A percentile compares a stretch with the other conserved stretches of the same genome.
These are phyloP conservation scores for Medauroidea extradentata DNA, from an alignment of 1,140 invertebrate genomes.

Conservation along the genomic window DNA sequence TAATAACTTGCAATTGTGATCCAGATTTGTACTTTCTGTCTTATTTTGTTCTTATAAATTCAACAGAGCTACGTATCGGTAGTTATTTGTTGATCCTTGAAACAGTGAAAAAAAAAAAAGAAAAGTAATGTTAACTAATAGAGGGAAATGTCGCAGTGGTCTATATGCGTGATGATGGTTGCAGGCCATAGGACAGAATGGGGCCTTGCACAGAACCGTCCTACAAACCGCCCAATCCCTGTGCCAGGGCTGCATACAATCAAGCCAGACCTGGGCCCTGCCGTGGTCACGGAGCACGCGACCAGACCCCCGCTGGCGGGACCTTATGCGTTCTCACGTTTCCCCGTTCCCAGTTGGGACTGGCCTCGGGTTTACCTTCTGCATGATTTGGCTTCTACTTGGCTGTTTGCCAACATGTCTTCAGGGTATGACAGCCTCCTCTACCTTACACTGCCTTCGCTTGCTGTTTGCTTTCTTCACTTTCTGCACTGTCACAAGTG, in stretches of 20 bases:
- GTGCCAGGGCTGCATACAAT: conserved; percentile 49
- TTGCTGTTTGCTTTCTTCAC: conserved; percentile 21
- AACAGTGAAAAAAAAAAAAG: not conserved
- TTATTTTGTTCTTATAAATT: no score
- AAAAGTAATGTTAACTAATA: not conserved
- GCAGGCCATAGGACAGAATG: conserved; percentile 28
- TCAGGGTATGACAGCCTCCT: conserved; percentile 71
- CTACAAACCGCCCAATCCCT: conserved; percentile 44
- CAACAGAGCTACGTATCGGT: no score
- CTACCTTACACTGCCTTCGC: conserved; percentile 13
- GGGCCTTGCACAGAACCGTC: conserved; percentile 43
- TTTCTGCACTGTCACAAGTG: no score
- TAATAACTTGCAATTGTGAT: no score
- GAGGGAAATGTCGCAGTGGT: not conserved
- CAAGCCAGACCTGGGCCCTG: conserved; percentile 54
- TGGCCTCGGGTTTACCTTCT: conserved; percentile 73
- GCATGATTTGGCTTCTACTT: conserved; percentile 67
- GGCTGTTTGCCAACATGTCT: conserved; percentile 80
- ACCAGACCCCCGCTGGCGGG: conserved; percentile 78
- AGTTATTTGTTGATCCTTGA: not conserved
- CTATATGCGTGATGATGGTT: conserved; percentile 9
- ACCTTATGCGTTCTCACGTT: conserved; percentile 84
- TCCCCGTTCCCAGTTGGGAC: conserved; percentile 73
- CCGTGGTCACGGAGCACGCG: conserved; percentile 48
- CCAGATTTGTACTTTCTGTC: no score